Base-by-base conservation (phyloP, 1,140 invertebrate genomes). In the Cyrtorhinus lividipennis region DNA sequence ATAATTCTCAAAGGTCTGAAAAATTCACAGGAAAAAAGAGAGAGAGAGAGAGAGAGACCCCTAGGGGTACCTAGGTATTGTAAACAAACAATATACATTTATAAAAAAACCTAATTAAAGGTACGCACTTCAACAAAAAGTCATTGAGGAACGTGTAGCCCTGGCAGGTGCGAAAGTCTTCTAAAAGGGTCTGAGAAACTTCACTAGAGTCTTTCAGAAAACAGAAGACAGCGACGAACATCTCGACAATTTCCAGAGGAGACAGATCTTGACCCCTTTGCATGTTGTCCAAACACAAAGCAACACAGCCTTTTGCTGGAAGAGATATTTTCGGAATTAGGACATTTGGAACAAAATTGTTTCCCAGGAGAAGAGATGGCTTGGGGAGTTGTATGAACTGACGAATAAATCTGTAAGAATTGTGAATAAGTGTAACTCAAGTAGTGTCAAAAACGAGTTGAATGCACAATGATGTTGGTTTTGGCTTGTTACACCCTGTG, bases 131-230 rank as follows among this genome's bases (percentile, higher is more conserved):
- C 62, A 97, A 76, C 65, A 97, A 79, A 77, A 97, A 96, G 72
- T 97, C 93, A 25, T 89, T 90, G 59, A 98, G 78, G 74, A 96
- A 96, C 56, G 86, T 79, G 76, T 98, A 99, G 66, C 95, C 95
- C 72, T 97, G 90, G 70, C 89, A 91, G 62, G 87, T 82, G 65
- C 88, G 82, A 77, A 99, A 98, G 76, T 98, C 95, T 73, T 98
- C 95, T 66, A 98, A 73, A 65, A 99, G 78, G 67, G 86, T 84
- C 75, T 95, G 91, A 64, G 93, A 95, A 60, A 95, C 87, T 74
- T 95, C 92, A 76, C 93, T 93, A n/a, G 94, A 98, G 73, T 98
- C 94, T 79, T 97, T 97, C 58, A 98, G 79, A 74, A 98, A 95
- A 78, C 94, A 97, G 77, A 98, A 96, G 26, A 98, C 86, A 13